phyloP scores from a whole-genome alignment of 1,140 invertebrate genomes.

The Cyclina sinensis region DNA sequence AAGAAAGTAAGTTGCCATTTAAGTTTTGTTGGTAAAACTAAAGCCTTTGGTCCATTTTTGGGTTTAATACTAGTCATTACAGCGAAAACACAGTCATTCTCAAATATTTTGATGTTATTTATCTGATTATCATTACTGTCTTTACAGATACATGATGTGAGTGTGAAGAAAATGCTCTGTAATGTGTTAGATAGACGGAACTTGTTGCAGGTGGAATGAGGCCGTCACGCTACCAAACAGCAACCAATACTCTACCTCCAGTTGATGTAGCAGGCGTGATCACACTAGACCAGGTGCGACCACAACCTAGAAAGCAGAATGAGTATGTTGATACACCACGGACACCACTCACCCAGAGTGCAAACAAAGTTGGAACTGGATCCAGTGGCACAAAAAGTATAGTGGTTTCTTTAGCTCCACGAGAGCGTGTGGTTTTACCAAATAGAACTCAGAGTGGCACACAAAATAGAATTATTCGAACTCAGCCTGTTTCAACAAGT shows the following conservation, averaged over 20 bases:
- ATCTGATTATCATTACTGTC: no score
- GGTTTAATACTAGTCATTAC: no score
- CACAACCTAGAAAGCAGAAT: conserved; percentile 82
- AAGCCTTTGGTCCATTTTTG: no score
- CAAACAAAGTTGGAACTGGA: background rate
- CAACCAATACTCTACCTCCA: conserved; percentile 49
- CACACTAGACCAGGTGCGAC: conserved; percentile 80
- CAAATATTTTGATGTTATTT: no score
- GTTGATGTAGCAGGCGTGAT: conserved; percentile 71
- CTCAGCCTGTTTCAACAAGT: conserved; percentile 76
- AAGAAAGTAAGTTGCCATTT: no score
- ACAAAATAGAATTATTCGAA: conserved; percentile 68
- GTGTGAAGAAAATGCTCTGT: background rate
- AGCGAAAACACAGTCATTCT: no score
- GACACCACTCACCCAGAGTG: conserved; percentile 55
- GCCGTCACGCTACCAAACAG: conserved; percentile 52
- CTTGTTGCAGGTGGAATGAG: conserved; percentile 37
- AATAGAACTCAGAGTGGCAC: conserved; percentile 53
- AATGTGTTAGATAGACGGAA: background rate
- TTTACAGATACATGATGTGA: conserved; percentile 2
- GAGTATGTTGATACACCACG: conserved; percentile 85
- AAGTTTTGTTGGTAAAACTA: no score
- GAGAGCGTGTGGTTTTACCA: conserved; percentile 54
- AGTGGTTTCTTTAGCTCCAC: conserved; percentile 17
- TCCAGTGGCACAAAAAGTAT: conserved; percentile 22